These are phyloP conservation scores for Thunnus albacares DNA, from an alignment of 2,797 vertebrate species.

Conservation along the genomic window DNA sequence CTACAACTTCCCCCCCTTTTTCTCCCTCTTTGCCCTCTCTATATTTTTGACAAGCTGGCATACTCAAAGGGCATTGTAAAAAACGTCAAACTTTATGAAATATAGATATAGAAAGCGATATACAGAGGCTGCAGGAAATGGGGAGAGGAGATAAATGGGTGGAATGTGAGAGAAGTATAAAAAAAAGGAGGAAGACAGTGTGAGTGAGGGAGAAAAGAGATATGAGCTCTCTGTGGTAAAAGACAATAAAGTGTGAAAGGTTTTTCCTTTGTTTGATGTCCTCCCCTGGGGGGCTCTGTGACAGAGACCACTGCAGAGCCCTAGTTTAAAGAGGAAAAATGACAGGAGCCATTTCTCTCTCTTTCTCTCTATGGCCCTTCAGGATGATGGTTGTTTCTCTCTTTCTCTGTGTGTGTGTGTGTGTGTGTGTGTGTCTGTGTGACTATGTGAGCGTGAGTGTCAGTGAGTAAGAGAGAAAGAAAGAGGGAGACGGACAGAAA, in stretches of 20 bases:
- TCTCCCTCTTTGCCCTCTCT: constrained; percentile 36
- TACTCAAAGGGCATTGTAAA: constrained; percentile 70
- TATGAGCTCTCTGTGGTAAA: constrained; percentile 79
- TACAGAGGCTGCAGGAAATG: constrained; percentile 23
- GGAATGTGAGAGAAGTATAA: constrained; percentile 69
- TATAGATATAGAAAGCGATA: constrained; percentile 68
- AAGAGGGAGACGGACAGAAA: constrained; percentile 46
- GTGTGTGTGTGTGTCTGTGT: constrained; percentile 8
- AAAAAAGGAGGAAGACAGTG: constrained; percentile 46
- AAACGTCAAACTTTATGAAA: constrained; percentile 75
- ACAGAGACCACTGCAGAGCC: constrained; percentile 74
- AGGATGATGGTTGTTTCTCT: constrained; percentile 58
- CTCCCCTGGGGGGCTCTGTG: constrained; percentile 73
- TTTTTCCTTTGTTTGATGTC: constrained; percentile 80
- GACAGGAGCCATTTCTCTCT: constrained; percentile 81
- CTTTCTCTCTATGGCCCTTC: constrained; percentile 71
- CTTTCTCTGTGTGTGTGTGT: constrained; percentile 35
- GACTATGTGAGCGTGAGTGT: constrained; percentile 38
- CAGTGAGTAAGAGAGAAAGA: constrained; percentile 27
- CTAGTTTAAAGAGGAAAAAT: constrained; percentile 80
- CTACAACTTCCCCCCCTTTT: not conserved
- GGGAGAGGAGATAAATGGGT: constrained; percentile 57
- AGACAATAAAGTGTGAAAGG: constrained; percentile 82
- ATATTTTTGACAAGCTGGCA: constrained; percentile 67
- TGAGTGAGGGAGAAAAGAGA: constrained; percentile 68